Percentiles rank a stretch among this genome's conserved stretches.
Conservation (phyloP, 64 coral and sea anemone species). For the Catalaphyllia jardinei region DNA sequence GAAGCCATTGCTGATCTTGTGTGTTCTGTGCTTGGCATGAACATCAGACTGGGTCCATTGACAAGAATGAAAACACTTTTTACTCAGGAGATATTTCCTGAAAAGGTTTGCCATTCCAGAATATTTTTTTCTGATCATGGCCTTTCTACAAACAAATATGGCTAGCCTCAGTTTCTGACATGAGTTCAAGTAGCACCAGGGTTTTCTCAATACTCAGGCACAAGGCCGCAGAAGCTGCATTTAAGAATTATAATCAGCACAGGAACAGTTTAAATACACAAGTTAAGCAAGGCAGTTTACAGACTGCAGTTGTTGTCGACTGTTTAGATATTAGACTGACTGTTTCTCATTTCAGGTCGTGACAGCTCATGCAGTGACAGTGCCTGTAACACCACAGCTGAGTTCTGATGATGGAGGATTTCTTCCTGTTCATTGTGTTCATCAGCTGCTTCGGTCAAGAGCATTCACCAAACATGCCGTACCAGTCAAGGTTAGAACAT, state of each 20-base stretch:
- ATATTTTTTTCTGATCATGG: not conserved
- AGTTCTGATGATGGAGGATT: slow-evolving; percentile 84
- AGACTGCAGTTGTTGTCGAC: not conserved
- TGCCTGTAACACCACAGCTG: slow-evolving; percentile 83
- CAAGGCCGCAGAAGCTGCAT: too few relatives aligned
- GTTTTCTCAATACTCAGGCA: too few relatives aligned
- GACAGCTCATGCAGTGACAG: slow-evolving; percentile 84
- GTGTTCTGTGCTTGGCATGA: slow-evolving; percentile 88
- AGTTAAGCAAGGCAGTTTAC: not conserved
- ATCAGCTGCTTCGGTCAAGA: slow-evolving; percentile 84
- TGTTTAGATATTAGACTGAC: too few relatives aligned
- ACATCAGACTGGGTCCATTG: slow-evolving; percentile 76
- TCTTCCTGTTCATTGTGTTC: slow-evolving; percentile 94
- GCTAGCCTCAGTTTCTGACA: too few relatives aligned
- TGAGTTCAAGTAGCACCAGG: too few relatives aligned
- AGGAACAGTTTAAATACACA: too few relatives aligned
- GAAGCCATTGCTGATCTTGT: slow-evolving; percentile 92
- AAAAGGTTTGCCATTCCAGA: slow-evolving; percentile 62
- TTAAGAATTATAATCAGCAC: too few relatives aligned
- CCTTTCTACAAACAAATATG: too few relatives aligned
- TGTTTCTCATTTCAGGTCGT: slow-evolving; percentile 52
- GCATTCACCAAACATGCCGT: slow-evolving; percentile 95
- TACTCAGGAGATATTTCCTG: slow-evolving; percentile 93
- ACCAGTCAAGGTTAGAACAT: slow-evolving; percentile 78
- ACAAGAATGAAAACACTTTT: slow-evolving; percentile 94